Conservation (phyloP, 92 coral and sea anemone species). For the Phenganax subtilis region DNA sequence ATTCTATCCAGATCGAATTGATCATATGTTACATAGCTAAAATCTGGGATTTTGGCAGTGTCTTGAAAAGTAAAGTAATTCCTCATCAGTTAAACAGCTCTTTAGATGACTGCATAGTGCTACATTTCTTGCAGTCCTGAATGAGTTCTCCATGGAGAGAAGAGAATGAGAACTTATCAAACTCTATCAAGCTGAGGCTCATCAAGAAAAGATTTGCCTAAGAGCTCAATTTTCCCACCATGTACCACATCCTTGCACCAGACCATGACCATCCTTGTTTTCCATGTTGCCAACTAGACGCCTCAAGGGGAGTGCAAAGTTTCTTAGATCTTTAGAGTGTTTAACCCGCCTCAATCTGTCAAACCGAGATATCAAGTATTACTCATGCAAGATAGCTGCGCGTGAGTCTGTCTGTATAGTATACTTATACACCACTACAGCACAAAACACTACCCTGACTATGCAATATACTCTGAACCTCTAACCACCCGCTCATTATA, state of each 20-base stretch:
- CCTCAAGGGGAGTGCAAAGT: no score
- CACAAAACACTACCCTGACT: no score
- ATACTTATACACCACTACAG: no score
- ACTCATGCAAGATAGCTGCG: no score
- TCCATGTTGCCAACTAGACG: no score
- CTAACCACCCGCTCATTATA: no score
- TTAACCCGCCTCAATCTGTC: no score
- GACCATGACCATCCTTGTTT: background rate
- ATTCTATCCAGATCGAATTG: conserved; percentile 36
- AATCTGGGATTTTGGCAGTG: conserved; percentile 33
- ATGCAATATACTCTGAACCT: no score
- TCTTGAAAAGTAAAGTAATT: background rate
- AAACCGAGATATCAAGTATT: no score
- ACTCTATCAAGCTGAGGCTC: background rate
- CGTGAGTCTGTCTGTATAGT: no score
- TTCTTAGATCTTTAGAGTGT: no score
- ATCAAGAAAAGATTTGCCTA: background rate
- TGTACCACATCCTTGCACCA: conserved; percentile 5
- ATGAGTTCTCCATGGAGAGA: background rate
- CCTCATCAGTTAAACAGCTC: conserved; percentile 38
- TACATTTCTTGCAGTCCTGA: conserved; percentile 19
- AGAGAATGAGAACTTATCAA: background rate
- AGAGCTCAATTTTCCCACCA: background rate
- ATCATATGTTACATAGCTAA: conserved; percentile 44
- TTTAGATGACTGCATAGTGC: conserved; percentile 9